A percentile compares a stretch with the other conserved stretches of the same genome.
Conservation (phyloP, 2,113 vertebrate species). For the Otocyon megalotis region DNA sequence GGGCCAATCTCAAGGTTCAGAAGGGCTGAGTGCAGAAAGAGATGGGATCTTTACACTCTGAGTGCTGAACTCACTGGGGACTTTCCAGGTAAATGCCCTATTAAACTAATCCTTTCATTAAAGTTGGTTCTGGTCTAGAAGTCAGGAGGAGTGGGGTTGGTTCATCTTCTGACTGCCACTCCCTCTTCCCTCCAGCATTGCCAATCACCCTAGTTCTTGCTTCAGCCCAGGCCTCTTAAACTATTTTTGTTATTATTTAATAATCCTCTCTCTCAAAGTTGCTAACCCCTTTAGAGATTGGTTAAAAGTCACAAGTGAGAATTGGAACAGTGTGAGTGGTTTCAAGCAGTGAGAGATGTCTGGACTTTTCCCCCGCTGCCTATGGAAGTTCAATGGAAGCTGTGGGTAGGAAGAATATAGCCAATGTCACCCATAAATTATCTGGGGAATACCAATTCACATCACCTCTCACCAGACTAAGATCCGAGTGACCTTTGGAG, state of each 20-base stretch:
- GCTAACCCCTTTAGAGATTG: background rate
- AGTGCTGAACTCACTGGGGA: background rate
- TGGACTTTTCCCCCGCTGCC: background rate
- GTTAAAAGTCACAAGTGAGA: background rate
- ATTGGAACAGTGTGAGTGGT: background rate
- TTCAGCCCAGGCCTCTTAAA: background rate
- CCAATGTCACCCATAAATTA: background rate
- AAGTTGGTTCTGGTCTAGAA: background rate
- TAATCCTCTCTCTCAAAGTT: background rate
- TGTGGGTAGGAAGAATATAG: background rate
- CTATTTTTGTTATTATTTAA: background rate
- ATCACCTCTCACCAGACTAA: background rate
- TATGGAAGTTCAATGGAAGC: background rate
- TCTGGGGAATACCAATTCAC: background rate
- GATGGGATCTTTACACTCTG: background rate
- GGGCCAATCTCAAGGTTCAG: background rate
- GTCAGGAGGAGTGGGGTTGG: background rate
- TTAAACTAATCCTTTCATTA: background rate
- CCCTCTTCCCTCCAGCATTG: rapidly evolving
- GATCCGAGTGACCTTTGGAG: background rate
- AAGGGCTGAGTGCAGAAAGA: background rate
- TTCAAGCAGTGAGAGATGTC: background rate
- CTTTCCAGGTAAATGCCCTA: background rate
- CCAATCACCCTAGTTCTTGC: background rate
- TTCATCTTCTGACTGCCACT: background rate